Evolutionary conservation across 2,113 vertebrate genomes (phyloP).

Genomic region (Tragelaphus scriptus): DNA sequence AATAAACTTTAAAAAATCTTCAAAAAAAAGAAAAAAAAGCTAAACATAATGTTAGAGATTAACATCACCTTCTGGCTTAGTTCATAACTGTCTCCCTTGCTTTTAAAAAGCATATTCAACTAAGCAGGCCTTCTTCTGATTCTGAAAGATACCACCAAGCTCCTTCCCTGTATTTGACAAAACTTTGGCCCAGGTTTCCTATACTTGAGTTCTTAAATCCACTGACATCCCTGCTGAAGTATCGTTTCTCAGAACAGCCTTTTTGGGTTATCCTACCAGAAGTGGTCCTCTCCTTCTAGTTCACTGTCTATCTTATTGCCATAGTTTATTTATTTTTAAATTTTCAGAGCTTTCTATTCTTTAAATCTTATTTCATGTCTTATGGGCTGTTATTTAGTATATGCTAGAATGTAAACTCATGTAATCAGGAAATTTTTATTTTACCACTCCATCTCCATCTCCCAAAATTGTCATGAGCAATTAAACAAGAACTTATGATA

Average conservation of each 20-base stretch:
- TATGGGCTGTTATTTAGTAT: background rate
- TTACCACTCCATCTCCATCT: background rate
- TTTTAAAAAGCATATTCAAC: background rate
- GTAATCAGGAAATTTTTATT: background rate
- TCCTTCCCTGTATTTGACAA: background rate
- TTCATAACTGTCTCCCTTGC: background rate
- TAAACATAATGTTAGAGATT: background rate
- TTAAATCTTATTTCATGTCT: background rate
- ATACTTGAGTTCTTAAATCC: background rate
- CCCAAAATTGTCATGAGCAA: background rate
- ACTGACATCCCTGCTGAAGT: background rate
- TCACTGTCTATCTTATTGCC: background rate
- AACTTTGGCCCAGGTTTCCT: background rate
- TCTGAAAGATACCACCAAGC: background rate
- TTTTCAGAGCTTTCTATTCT: background rate
- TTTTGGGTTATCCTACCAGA: background rate
- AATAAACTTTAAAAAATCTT: background rate
- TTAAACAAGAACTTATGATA: background rate
- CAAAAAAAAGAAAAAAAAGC: background rate
- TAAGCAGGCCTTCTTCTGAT: background rate
- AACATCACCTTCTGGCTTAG: background rate
- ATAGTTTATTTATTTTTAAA: background rate
- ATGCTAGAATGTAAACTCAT: background rate
- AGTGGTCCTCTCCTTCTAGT: background rate
- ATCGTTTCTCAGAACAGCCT: background rate